Evolutionary conservation across 1,140 invertebrate species (phyloP), one percentile per base, ranked within the genome.

Genomic region (Drosophila varians): DNA sequence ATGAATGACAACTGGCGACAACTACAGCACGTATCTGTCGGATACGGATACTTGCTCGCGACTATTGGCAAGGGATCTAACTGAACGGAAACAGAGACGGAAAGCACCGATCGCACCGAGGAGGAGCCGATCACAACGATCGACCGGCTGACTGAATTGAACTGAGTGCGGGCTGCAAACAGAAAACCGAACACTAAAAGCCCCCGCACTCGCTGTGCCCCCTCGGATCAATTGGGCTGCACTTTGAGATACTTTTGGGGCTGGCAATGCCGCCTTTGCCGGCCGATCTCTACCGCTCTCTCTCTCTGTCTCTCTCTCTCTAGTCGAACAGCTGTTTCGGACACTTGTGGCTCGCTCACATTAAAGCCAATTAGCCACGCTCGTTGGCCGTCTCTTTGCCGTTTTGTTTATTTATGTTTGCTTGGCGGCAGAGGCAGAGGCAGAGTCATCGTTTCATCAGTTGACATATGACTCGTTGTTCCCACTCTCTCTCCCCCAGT

Each of bases 211-310:
- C 60, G 28, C 55, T 60, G 18, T 28, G 60, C 53, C 56, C 69
- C 52, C 54, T 49, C 18, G 54, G 64, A 53, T 74, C 82, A 86
- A 82, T 86, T 77, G 73, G 77, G 77, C 56, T 86, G 82, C 82
- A 86, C 82, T 84, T 86, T 69, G 75, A 75, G 77, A 51, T 71
- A 54, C 42, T 36, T 61, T 79, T 47, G 45, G 26, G 49, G 60
- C 47, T 74, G 58, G 77, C 69, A 54, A 61, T 51, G 57, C 12
- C 38, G 34, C 16, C 45, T 26, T 58, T 68, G 74, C 77, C 77
- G 77, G 72, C 65, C 28, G 28, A 11, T 43, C 46, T 31, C 19
- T 52, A 47, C 2, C 21, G 38, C 38, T 26, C 14, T 49, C 49
- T 49, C 49, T 40, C 36, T 11, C 5, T 31, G 16, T 9, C 1